Conservation (phyloP, 2,888 invertebrate genomes). For the Disparrhopalites patrizii region DNA sequence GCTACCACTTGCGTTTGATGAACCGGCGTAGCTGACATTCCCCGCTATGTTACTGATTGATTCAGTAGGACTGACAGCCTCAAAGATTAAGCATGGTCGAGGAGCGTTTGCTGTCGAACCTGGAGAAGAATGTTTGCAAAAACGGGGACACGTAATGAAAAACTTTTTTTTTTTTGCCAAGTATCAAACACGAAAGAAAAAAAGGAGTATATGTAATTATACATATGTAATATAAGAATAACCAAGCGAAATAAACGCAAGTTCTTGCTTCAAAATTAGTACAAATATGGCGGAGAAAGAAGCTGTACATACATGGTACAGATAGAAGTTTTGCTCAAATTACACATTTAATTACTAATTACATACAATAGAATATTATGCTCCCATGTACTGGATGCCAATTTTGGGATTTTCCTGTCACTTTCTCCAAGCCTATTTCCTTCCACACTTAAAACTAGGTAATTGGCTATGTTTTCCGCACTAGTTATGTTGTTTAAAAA, state of each 20-base stretch:
- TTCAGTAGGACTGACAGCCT: constrained; percentile 29
- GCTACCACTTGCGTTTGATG: background rate
- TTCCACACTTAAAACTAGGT: too few relatives aligned
- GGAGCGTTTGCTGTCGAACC: constrained; percentile 37
- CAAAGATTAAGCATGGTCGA: constrained; percentile 46
- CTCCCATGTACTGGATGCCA: too few relatives aligned
- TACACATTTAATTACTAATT: too few relatives aligned
- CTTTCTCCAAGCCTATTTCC: too few relatives aligned
- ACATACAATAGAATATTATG: too few relatives aligned
- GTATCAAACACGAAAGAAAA: background rate
- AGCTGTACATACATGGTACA: background rate
- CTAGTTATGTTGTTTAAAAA: too few relatives aligned
- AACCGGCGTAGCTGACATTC: background rate
- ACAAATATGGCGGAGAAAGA: background rate
- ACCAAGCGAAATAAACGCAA: background rate
- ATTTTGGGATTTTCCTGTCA: too few relatives aligned
- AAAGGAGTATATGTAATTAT: background rate
- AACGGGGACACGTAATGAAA: background rate
- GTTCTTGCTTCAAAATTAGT: background rate
- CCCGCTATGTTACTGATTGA: too few relatives aligned
- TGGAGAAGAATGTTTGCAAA: background rate
- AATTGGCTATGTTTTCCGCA: too few relatives aligned
- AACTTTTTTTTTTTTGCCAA: background rate
- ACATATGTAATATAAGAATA: background rate
- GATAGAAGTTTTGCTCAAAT: too few relatives aligned